Conservation (phyloP, 1,140 invertebrate species). For the Adelges cooleyi region DNA sequence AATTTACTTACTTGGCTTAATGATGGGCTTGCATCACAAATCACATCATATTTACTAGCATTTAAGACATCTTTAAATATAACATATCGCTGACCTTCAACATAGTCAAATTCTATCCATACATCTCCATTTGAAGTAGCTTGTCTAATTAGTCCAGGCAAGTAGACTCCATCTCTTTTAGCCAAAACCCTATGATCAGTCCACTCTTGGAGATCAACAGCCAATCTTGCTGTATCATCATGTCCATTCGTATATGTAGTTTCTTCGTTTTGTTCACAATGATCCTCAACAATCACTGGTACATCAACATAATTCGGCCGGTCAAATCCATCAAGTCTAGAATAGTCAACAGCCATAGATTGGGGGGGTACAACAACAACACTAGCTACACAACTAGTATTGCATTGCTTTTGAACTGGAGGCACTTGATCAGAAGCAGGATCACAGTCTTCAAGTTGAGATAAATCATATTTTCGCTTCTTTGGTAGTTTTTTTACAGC, state of each 20-base stretch:
- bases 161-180: slow-evolving; percentile 65
- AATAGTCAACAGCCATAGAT: slow-evolving; percentile 49
- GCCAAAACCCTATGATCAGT: slow-evolving; percentile 79
- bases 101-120: slow-evolving; percentile 59
- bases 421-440: slow-evolving; percentile 35
- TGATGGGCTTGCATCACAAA: slow-evolving; percentile 83
- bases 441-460: slow-evolving; percentile 58
- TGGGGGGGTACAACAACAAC: slow-evolving; percentile 44
- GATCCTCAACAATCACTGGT: slow-evolving; percentile 11
- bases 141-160: slow-evolving; percentile 63
- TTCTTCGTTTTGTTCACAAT: neutral
- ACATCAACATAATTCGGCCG: slow-evolving; percentile 19
- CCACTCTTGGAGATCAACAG: slow-evolving; percentile 80
- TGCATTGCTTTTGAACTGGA: slow-evolving; percentile 28
- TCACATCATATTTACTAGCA: slow-evolving; percentile 70
- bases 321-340: slow-evolving; percentile 34
- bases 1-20: slow-evolving; percentile 49
- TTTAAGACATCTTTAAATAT: slow-evolving; percentile 42
- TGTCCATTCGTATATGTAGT: neutral
- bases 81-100: slow-evolving; percentile 46
- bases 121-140: slow-evolving; percentile 48
- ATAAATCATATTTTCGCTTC: slow-evolving; percentile 76
- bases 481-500: slow-evolving; percentile 59
- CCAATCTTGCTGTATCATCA: neutral
- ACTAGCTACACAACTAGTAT: slow-evolving; percentile 35